phyloP scores from a whole-genome alignment of 1,140 invertebrate species.

The Rhyzopertha dominica region DNA sequence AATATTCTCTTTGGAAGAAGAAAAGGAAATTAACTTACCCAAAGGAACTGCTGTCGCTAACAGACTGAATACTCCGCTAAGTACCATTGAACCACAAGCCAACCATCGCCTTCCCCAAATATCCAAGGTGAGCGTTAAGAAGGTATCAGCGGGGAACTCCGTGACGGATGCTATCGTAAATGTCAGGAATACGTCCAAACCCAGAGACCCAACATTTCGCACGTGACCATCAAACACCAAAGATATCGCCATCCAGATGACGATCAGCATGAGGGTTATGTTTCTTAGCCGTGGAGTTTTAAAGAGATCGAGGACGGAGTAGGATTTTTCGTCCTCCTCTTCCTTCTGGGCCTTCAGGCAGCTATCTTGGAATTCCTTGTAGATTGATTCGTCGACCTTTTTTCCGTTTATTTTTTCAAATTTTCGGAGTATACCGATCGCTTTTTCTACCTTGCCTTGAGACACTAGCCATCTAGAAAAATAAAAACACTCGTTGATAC shows the following conservation, averaged over 20 bases:
- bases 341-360: conserved; percentile 60
- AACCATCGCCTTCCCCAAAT: conserved; percentile 79
- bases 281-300: conserved; percentile 64
- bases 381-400: conserved; percentile 64
- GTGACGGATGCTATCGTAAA: conserved; percentile 79
- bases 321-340: conserved; percentile 60
- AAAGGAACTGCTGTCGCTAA: conserved; percentile 64
- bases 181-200: conserved; percentile 71
- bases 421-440: conserved; percentile 68
- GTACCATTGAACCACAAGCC: conserved; percentile 69
- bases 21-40: conserved; percentile 47
- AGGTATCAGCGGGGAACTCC: conserved; percentile 76
- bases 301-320: conserved; percentile 75
- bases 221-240: conserved; percentile 84
- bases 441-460: conserved; percentile 72
- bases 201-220: conserved; percentile 73
- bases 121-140: conserved; percentile 73
- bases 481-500: conserved; percentile 13
- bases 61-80: conserved; percentile 76
- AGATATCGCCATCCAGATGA: conserved; percentile 83
- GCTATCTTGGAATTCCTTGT: conserved; percentile 67
- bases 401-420: conserved; percentile 75
- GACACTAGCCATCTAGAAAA: conserved; percentile 71
- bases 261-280: conserved; percentile 67
- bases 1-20: no score